Evolutionary conservation across 2,888 invertebrate species (phyloP), one percentile per base, ranked within the genome.

Genomic region (Drosophila formosana): DNA sequence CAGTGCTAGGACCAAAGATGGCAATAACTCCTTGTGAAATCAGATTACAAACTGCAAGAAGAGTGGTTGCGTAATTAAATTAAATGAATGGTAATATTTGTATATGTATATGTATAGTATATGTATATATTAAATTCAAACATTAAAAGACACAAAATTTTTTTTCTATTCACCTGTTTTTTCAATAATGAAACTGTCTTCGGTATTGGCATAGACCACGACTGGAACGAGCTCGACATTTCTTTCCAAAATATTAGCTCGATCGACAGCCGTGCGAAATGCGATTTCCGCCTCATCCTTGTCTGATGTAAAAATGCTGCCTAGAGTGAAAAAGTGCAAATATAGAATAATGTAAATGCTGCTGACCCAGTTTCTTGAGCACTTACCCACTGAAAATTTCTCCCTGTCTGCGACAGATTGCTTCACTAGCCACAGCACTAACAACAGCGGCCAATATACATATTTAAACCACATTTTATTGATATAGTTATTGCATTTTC

Each of bases 11-110:
- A 0, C 96, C 96, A 89, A 96, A 96, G 86, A 96, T 94, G 57
- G 96, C 96, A 26, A 95, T 94, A 30, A 96, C 95, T 7, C 96
- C 96, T 53, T 93, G 92, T 2, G 94, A 92, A 80, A 95, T 93
- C 71, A 96, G 92, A 66, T 94, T 93, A 90, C 96, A 96, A 4
- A 95, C 96, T 96, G 92, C 11, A 53, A 45, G 13, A 2, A 45
- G 13, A 2, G 8, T n/a, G 23, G 11, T 4, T 4, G 8, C 8
- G 18, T 18, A 18, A n/a, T 30, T 8, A 13, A 52, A 23, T 45
- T 1, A 34, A 34, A 9, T 11, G 8, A 6, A 3, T 28, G 18
- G 6, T 11, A 13, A 9, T 8, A 18, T n/a, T 13, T 4, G 13
- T 28, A 25, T 4, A n/a, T n/a, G n/a, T n/a, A n/a, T n/a, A n/a